Evolutionary conservation across 2,888 invertebrate genomes (phyloP), one percentile per base, ranked within the genome.

Genomic region (Epinotia demarniana): DNA sequence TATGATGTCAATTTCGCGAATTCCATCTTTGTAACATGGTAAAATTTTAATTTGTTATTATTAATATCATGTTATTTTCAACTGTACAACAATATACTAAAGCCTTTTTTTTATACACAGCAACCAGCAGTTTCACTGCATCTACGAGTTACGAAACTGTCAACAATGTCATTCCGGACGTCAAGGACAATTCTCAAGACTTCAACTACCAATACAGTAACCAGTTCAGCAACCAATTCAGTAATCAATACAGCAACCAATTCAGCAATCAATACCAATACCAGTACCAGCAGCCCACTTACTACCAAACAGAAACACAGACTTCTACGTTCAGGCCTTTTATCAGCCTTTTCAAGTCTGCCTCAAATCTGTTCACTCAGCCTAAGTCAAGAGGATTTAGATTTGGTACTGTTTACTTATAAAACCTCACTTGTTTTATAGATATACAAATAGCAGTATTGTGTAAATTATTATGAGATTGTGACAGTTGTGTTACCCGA

Each of bases 81-180:
- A 3, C 6, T 9, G 16, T 49, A 43, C 39, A 18, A 3, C 18
- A 13, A 49, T 27, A 70, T 76, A 60, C 16, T 74, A 63, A 70
- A 72, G 43, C 49, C 19, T 67, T 78, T 81, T 1, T 79, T 80
- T 84, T 87, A 83, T 79, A 90, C 87, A 79, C 90, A 93, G 94
- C 92, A 77, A 86, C 89, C 80, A 87, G 90, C 79, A 84, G 80
- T 82, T 94, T 84, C 83, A 91, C 92, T 70, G 84, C 91, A 74
- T 90, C 93, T 71, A 86, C 92, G 67, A 89, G 89, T 79, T 93
- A 91, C 84, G 90, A 91, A 81, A 86, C 86, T 68, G 88, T 88
- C 76, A 89, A 92, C 81, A 92, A 91, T 81, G 90, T 90, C 88
- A 95, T 94, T 84, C 92, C 93, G 81, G 95, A 94, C 90, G 95